These are phyloP conservation scores for Ramphastos sulfuratus DNA, from an alignment of 2,113 vertebrate species.

Conservation along the genomic window DNA sequence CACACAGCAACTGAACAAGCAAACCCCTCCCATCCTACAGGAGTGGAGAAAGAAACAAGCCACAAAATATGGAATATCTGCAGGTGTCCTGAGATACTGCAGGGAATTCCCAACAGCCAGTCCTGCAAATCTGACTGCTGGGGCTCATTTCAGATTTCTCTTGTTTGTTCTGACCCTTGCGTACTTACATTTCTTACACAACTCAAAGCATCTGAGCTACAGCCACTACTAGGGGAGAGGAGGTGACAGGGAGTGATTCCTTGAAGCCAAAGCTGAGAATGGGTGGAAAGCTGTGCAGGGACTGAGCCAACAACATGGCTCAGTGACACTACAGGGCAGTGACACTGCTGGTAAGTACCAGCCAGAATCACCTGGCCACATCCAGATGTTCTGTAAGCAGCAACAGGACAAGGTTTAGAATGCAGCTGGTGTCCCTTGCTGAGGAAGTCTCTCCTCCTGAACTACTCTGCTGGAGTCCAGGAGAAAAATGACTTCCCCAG, in stretches of 20 bases:
- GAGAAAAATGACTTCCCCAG: neutral
- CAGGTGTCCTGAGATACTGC: neutral
- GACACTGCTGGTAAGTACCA: constrained; percentile 12
- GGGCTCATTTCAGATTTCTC: neutral
- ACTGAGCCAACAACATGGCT: neutral
- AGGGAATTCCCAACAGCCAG: constrained; percentile 15
- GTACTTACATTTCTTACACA: constrained; percentile 35
- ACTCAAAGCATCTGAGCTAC: constrained; percentile 22
- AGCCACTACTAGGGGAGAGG: neutral
- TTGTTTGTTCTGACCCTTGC: constrained; percentile 33
- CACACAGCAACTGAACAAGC: neutral
- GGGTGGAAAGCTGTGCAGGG: constrained; percentile 27
- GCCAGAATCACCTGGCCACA: constrained; percentile 17
- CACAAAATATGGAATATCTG: neutral
- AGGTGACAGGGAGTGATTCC: neutral
- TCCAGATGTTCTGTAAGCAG: neutral
- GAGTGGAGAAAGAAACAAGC: neutral
- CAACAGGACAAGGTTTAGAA: neutral
- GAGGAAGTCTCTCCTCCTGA: neutral
- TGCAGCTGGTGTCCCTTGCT: neutral
- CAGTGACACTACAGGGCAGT: neutral
- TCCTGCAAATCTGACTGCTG: neutral
- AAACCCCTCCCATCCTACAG: neutral
- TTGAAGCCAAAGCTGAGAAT: constrained; percentile 9
- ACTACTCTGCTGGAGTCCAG: neutral